Evolutionary conservation across 2,113 vertebrate species (phyloP).

Genomic region (Chlamydotis undulata): DNA sequence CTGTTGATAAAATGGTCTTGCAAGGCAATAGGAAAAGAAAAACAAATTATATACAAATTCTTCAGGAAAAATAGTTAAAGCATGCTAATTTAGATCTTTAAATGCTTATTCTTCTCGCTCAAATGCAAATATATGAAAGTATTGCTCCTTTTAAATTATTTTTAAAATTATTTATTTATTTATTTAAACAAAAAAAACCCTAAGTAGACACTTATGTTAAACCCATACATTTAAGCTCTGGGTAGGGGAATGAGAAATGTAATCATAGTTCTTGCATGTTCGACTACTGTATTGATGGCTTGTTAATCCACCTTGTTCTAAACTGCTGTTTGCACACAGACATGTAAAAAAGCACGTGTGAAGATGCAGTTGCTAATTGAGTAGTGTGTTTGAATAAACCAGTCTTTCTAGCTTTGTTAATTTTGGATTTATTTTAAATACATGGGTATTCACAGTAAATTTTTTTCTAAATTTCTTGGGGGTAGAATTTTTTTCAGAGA

Average conservation of each 20-base stretch:
- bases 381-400: not conserved
- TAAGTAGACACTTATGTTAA: not conserved
- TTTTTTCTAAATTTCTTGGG: not conserved
- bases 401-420: constrained; percentile 6
- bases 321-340: not conserved
- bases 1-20: constrained; percentile 10
- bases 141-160: not conserved
- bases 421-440: constrained; percentile 1
- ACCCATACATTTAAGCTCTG: not conserved
- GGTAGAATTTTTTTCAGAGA: not conserved
- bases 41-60: not conserved
- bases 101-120: not conserved
- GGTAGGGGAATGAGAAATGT: not conserved
- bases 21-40: not conserved
- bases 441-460: not conserved
- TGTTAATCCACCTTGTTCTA: constrained; percentile 14
- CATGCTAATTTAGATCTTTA: not conserved
- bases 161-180: not conserved
- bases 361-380: constrained; percentile 8
- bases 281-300: not conserved
- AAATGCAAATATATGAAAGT: not conserved
- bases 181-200: not conserved
- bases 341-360: not conserved
- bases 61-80: constrained; percentile 30
- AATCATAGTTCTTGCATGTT: not conserved